phyloP scores from a whole-genome alignment of 2,113 vertebrate species.

The Tamias sibiricus region DNA sequence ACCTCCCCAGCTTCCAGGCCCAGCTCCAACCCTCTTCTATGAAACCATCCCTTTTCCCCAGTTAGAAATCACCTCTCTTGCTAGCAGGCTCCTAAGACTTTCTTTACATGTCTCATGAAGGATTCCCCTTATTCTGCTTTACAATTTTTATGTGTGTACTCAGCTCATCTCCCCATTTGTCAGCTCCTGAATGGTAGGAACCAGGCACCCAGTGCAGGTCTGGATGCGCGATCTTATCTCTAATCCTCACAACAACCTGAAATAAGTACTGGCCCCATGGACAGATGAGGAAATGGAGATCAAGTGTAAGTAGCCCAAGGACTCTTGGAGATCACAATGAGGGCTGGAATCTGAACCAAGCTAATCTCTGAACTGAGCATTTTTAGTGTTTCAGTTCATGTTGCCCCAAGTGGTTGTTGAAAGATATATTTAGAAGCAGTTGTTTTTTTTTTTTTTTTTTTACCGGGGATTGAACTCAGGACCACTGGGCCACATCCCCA shows the following conservation, averaged over 20 bases:
- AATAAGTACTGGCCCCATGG: background rate
- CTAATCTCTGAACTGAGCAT: background rate
- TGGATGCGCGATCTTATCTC: background rate
- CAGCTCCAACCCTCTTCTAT: background rate
- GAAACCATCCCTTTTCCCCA: background rate
- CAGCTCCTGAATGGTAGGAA: background rate
- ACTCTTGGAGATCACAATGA: no score
- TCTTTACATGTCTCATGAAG: background rate
- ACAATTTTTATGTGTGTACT: background rate
- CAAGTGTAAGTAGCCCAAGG: background rate
- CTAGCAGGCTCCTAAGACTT: background rate
- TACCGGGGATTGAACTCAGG: no score
- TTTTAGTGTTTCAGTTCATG: background rate
- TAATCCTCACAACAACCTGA: background rate
- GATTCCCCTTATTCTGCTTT: background rate
- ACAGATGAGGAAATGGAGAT: background rate
- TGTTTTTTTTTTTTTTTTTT: no score
- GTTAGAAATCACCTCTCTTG: background rate
- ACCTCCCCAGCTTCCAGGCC: background rate
- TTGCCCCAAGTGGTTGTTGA: background rate
- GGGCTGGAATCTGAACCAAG: background rate
- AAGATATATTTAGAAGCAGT: background rate
- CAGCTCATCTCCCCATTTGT: background rate
- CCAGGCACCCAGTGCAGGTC: background rate
- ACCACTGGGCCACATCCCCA: no score